Evolutionary conservation across 2,113 vertebrate species (phyloP).

Genomic region (Acanthochromis polyacanthus): DNA sequence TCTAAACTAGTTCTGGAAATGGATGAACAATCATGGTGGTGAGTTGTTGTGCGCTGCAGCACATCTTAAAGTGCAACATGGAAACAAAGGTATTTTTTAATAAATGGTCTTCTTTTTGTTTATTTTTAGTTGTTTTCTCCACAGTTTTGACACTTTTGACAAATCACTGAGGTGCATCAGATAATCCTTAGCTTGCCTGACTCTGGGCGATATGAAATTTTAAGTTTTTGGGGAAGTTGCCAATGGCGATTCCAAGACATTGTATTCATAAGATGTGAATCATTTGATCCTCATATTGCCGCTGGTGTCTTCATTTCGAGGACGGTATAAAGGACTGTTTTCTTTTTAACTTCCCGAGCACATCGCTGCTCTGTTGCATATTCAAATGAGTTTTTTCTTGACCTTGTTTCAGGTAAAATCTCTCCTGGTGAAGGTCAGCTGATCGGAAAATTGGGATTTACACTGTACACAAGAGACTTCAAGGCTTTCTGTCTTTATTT

Average conservation of each 20-base stretch:
- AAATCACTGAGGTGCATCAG: slow-evolving; percentile 55
- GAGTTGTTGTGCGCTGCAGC: slow-evolving; percentile 71
- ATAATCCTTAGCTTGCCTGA: slow-evolving; percentile 48
- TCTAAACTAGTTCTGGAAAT: slow-evolving; percentile 34
- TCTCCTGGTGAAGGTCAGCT: neutral
- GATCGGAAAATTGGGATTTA: neutral
- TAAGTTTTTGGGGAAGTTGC: slow-evolving; percentile 38
- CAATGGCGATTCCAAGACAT: slow-evolving; percentile 19
- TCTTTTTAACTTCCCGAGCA: neutral
- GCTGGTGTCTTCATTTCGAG: neutral
- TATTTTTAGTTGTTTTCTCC: slow-evolving; percentile 15
- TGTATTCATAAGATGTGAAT: slow-evolving; percentile 16
- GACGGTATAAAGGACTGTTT: too few species aligned
- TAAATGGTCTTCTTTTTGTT: slow-evolving; percentile 5
- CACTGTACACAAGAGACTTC: neutral
- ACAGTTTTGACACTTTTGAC: slow-evolving; percentile 51
- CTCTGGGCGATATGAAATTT: slow-evolving; percentile 25
- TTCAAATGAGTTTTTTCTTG: neutral
- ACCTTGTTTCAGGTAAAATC: slow-evolving; percentile 1
- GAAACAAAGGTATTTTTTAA: slow-evolving; percentile 59
- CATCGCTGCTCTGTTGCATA: neutral
- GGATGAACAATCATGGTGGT: slow-evolving; percentile 75
- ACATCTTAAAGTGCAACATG: slow-evolving; percentile 80
- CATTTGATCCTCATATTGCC: slow-evolving; percentile 15
- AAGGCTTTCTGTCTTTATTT: neutral